Evolutionary conservation across 1,140 invertebrate species (phyloP).

Genomic region (Cepaea nemoralis): DNA sequence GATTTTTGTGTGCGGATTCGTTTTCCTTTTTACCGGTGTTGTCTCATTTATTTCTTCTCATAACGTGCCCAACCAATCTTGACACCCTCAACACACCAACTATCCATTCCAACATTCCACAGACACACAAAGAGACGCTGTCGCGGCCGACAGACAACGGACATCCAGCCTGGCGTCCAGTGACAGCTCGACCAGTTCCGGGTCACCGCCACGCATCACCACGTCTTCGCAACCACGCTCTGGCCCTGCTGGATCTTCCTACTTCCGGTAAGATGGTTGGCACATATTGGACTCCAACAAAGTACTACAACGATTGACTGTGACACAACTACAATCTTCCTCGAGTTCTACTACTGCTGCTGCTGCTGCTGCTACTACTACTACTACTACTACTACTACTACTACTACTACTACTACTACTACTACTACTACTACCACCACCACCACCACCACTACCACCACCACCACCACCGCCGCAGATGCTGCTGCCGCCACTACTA

Average conservation of each 20-base stretch:
- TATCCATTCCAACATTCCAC: not conserved
- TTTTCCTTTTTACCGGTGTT: no score
- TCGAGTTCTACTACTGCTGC: constrained; percentile 6
- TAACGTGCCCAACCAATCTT: no score
- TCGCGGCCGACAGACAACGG: not conserved
- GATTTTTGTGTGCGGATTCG: no score
- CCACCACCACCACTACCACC: no score
- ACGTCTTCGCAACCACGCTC: not conserved
- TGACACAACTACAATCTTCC: no score
- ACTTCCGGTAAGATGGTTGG: constrained; percentile 5
- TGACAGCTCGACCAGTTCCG: constrained; percentile 20
- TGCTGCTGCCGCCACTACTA: no score
- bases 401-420: constrained; percentile 21
- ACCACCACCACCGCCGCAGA: no score
- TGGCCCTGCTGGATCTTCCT: not conserved
- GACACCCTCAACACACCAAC: no score
- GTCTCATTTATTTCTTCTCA: no score
- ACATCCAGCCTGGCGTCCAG: constrained; percentile 10
- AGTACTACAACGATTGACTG: no score
- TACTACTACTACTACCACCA: no score
- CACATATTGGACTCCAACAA: no score
- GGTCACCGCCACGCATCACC: not conserved
- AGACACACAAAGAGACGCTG: not conserved
- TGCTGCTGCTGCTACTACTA: constrained; percentile 13
- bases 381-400: constrained; percentile 27